A percentile compares a stretch with the other conserved stretches of the same genome.
Conservation (phyloP, 1,140 invertebrate genomes). For the Drosophila gunungcola region DNA sequence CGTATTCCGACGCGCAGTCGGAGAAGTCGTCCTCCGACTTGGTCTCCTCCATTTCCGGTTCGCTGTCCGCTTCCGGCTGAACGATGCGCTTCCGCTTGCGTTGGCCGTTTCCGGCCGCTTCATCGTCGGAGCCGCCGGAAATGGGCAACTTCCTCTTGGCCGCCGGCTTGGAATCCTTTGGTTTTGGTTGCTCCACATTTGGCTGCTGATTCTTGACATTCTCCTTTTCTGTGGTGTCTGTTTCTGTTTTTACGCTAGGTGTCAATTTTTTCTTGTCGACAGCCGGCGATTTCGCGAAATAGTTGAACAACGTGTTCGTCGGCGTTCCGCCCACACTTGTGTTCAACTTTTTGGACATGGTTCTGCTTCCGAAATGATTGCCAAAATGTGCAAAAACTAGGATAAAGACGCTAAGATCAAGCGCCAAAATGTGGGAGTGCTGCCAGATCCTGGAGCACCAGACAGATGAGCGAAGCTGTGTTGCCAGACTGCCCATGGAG, state of each 20-base stretch:
- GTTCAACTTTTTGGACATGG: constrained; percentile 78
- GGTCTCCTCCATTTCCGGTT: constrained; percentile 65
- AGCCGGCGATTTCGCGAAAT: constrained; percentile 86
- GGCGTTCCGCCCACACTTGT: constrained; percentile 65
- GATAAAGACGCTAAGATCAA: constrained; percentile 56
- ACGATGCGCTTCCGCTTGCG: constrained; percentile 83
- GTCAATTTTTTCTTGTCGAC: constrained; percentile 84
- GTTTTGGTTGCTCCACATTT: neutral
- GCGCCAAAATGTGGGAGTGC: constrained; percentile 50
- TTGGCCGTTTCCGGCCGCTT: constrained; percentile 76
- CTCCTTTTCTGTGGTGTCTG: constrained; percentile 52
- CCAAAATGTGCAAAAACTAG: constrained; percentile 10
- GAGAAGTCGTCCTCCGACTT: constrained; percentile 71
- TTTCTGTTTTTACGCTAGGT: constrained; percentile 53
- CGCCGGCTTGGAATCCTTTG: constrained; percentile 9
- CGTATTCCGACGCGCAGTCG: constrained; percentile 57
- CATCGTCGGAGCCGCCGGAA: constrained; percentile 73
- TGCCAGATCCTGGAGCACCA: no score
- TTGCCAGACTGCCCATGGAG: no score
- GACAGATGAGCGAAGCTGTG: no score
- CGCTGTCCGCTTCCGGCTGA: constrained; percentile 85
- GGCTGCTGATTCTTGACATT: constrained; percentile 45
- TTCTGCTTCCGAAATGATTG: constrained; percentile 5
- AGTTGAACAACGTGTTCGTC: constrained; percentile 87
- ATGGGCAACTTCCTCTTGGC: constrained; percentile 45